Evolutionary conservation across 2,888 invertebrate species (phyloP).

Genomic region (Thelaira solivaga): DNA sequence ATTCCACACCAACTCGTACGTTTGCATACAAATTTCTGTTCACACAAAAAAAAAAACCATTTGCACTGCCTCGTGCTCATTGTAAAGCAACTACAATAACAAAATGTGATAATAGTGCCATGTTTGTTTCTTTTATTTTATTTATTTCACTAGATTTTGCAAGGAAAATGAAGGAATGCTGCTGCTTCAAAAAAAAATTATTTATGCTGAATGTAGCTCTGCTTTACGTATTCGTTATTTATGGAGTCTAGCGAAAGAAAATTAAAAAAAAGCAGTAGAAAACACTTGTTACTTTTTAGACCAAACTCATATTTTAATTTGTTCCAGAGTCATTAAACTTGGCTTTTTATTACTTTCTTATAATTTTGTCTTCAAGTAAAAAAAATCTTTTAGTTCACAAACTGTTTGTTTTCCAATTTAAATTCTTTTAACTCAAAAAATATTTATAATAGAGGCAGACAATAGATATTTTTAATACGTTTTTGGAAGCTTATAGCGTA

Average conservation of each 20-base stretch:
- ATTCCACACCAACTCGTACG: not conserved
- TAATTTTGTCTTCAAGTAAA: not conserved
- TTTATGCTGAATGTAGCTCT: conserved; percentile 22
- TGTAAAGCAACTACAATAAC: conserved; percentile 5
- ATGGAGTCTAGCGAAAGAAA: not conserved
- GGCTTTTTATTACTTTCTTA: no score
- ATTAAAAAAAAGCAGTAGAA: not conserved
- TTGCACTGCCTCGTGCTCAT: not conserved
- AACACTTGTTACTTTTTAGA: not conserved
- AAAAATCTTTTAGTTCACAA: not conserved
- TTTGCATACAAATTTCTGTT: not conserved
- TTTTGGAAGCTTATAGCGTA: no score
- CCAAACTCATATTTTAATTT: not conserved
- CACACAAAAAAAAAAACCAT: not conserved
- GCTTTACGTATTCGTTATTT: not conserved
- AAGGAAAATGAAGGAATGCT: not conserved
- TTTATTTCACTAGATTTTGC: no score
- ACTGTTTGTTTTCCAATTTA: no score
- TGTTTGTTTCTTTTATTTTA: conserved; percentile 42
- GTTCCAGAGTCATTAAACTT: not conserved
- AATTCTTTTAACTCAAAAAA: no score
- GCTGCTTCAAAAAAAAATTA: not conserved
- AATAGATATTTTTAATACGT: no score
- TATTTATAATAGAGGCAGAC: no score
- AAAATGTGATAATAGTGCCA: conserved; percentile 25